Evolutionary conservation across 2,113 vertebrate genomes (phyloP), one percentile per base, ranked within the genome.

Genomic region (Hemicordylus capensis): DNA sequence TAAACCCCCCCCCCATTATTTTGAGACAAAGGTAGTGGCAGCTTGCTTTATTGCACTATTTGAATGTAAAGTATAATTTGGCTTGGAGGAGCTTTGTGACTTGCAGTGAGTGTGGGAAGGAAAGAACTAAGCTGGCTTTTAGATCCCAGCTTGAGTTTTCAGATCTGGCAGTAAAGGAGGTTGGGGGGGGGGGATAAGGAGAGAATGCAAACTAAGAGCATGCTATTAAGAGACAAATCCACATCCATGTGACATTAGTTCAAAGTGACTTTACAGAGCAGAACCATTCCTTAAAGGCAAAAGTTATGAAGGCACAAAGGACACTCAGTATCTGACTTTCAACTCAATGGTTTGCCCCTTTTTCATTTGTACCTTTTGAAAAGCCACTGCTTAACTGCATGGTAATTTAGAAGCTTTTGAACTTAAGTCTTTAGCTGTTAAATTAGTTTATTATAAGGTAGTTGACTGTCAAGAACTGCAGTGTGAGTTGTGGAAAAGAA

Each of bases 31-130:
- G 22, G 54, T 46, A 31, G 54, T 17, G 11, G 2, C 4, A 5
- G 44, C 19, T 80, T 51, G 44, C 19, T 80, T 51, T 0, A 0
- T 10, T 28, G 1, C 1, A 1, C 1, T 46, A 24, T 20, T 1
- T 20, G 8, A 22, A 44, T 67, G 26, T 0, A 6, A 12, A 1
- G 0, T 37, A 37, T 59, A 7, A n/a, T 42, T 22, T 42, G 73
- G 14, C 19, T 58, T 24, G 37, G 8, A 1, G 34, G 58, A 15
- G 17, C 44, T n/a, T 22, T 66, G 59, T 39, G 54, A 0, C 1
- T 22, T 67, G 78, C 51, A 34, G 56, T 0, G 63, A 3, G 9
- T 46, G 8, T 31, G 42, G 56, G 26, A 61, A 31, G 42, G 37
- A 63, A 83, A 73, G 37, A 83, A 61, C 10, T 4, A 28, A 37